Conservation (phyloP, 2,888 invertebrate genomes). For the Lycocerus yunnanus region DNA sequence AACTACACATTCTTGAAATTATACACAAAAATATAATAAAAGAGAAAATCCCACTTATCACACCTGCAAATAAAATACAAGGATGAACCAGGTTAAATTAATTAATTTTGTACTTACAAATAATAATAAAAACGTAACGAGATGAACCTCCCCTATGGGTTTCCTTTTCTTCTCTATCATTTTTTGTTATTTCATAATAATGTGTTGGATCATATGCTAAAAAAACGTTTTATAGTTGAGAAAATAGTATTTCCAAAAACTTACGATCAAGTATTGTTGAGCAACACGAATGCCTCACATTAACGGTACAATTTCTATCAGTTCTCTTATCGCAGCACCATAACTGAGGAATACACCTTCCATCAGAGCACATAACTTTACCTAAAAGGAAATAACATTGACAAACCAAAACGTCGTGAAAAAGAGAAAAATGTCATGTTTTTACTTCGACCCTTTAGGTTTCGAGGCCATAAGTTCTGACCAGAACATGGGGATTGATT, state of each 20-base stretch:
- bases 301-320: slow-evolving; percentile 57
- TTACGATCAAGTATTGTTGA: slow-evolving; percentile 51
- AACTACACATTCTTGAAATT: background rate
- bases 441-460: too few relatives aligned
- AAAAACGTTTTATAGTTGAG: background rate
- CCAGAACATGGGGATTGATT: too few relatives aligned
- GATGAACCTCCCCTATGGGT: slow-evolving; percentile 38
- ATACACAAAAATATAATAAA: background rate
- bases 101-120: slow-evolving; percentile 45
- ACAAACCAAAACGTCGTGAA: too few relatives aligned
- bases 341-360: slow-evolving; percentile 58
- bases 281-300: slow-evolving; percentile 56
- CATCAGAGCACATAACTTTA: slow-evolving; percentile 56
- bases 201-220: background rate
- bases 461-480: too few relatives aligned
- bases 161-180: background rate
- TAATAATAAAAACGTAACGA: slow-evolving; percentile 50
- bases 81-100: background rate
- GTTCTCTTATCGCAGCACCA: slow-evolving; percentile 59
- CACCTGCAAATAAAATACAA: background rate
- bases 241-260: slow-evolving; percentile 27
- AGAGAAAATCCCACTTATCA: background rate
- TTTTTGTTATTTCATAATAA: background rate
- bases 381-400: slow-evolving; percentile 43
- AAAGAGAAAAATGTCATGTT: too few relatives aligned